Evolutionary conservation across 2,113 vertebrate genomes (phyloP).

Genomic region (Gobius niger): DNA sequence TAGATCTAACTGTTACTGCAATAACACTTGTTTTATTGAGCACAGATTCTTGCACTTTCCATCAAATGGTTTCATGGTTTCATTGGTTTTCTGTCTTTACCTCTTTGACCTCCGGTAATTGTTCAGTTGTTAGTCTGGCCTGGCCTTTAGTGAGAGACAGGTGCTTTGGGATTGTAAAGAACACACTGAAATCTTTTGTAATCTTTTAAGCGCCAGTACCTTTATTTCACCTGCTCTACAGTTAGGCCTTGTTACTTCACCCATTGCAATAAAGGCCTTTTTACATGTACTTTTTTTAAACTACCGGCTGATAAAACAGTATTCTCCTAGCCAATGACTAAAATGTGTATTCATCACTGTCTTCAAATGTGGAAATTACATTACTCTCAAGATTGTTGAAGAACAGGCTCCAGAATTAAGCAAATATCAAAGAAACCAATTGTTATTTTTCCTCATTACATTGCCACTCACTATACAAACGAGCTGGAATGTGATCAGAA

Average conservation of each 20-base stretch:
- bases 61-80: background rate
- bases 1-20: too few relatives aligned
- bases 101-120: background rate
- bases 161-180: background rate
- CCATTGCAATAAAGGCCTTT: too few relatives aligned
- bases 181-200: background rate
- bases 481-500: too few relatives aligned
- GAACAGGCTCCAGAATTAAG: background rate
- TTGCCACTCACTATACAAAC: background rate
- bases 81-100: background rate
- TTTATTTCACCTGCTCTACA: background rate
- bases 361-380: too few relatives aligned
- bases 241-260: too few relatives aligned
- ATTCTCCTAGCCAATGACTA: too few relatives aligned
- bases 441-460: background rate
- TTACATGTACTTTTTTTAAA: too few relatives aligned
- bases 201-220: background rate
- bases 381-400: background rate
- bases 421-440: background rate
- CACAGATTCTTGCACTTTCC: background rate
- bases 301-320: too few relatives aligned
- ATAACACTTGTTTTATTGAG: too few relatives aligned
- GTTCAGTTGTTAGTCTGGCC: slow-evolving; percentile 1
- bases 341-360: too few relatives aligned
- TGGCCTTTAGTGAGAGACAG: background rate